Percentiles rank a stretch among this genome's conserved stretches.
Conservation (phyloP, 2,888 invertebrate genomes). For the Monopis laevigella region DNA sequence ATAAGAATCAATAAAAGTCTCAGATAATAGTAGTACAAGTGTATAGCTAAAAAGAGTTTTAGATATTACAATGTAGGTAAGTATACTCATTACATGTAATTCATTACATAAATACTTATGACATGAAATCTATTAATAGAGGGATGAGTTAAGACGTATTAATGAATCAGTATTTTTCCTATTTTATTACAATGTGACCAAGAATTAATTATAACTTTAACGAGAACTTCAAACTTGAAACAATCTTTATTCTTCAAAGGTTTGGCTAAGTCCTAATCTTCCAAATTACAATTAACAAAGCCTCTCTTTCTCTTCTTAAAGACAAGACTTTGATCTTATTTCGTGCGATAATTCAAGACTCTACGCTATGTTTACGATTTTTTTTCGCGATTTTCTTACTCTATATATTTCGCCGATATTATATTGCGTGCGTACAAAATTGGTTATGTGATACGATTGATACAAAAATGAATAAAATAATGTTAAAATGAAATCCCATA, state of each 20-base stretch:
- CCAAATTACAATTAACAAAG: constrained; percentile 9
- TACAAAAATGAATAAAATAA: constrained; percentile 17
- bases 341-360: constrained; percentile 1
- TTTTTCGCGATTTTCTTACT: not conserved
- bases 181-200: not conserved
- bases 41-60: no score
- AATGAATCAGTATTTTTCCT: no score
- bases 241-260: constrained; percentile 8
- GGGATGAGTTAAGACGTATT: no score
- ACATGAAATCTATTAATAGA: no score
- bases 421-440: not conserved
- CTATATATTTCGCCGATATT: not conserved
- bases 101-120: no score
- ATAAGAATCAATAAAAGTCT: no score
- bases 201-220: not conserved
- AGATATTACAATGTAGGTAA: no score
- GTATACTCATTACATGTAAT: no score
- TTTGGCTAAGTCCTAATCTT: constrained; percentile 6
- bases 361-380: not conserved
- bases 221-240: constrained; percentile 5
- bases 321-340: constrained; percentile 10
- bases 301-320: constrained; percentile 5
- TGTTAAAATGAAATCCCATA: constrained; percentile 23
- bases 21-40: no score
- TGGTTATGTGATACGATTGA: constrained; percentile 6